Base-by-base conservation (phyloP, 2,888 invertebrate genomes). In the Orchesella flavescens region DNA sequence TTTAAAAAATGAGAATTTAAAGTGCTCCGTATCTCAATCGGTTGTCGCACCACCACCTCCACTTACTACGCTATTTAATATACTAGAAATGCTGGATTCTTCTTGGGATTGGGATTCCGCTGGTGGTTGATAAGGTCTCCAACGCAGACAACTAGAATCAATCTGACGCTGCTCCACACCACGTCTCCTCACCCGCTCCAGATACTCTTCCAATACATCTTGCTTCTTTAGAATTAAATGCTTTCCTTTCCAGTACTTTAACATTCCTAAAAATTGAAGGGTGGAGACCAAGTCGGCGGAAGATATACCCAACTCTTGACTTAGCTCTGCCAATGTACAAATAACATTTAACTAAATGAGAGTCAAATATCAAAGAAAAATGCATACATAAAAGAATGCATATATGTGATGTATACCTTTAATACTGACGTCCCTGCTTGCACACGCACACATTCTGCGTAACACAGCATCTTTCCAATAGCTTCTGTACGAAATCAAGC, bases 181-280 rank as follows among this genome's bases (percentile, higher is more conserved):
- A 71, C 94, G 92, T 89, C 94, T 93, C 89, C 94, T 93, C 86
- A 95, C 94, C 76, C 96, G 94, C 76, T 97, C 95, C 80, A 95
- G 93, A 90, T 96, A 97, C 89, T 97, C 97, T 89, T 98, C 97
- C 88, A 98, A 93, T 83, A 98, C 95, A 90, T 98, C 98, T 94
- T 96, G 95, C 91, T 96, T 96, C 90, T 97, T 97, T 75, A 98
- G 92, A 72, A 98, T 96, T 89, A 98, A 95, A 91, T 98, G 98
- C 90, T 97, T 97, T 84, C 98, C 98, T 91, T 98, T 98, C 98
- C 98, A 99, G 90, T 99, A 99, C 91, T 99, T 98, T 94, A 99
- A 95, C 93, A 99, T 96, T 9, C 98, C 97, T 87, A 98, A 92
- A 19, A 97, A 97, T 89, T 98, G 98, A 59, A 99, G 92, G 3